Base-by-base conservation (phyloP, 2,888 invertebrate genomes). In the Alentia gelatinosa region DNA sequence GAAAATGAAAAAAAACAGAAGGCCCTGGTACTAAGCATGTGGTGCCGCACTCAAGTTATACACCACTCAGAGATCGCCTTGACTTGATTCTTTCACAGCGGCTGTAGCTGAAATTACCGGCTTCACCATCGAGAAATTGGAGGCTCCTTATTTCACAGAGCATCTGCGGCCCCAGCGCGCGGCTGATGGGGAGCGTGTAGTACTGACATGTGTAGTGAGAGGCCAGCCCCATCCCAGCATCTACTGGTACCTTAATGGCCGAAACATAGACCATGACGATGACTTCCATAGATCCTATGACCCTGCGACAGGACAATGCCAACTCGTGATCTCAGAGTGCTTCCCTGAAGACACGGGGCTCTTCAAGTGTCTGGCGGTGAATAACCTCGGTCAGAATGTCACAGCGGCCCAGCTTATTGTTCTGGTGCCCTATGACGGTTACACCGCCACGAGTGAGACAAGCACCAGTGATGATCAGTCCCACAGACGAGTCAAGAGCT, bases 311-410 rank as follows among this genome's bases (percentile, higher is more conserved):
- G 96, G 96, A n/a, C 94, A 94, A 79, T 94, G 94, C 35, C 93
- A 93, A 91, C 93, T 96, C 9, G 93, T 95, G 30, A 95, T 96
- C 91, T 94, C 94, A 9, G 96, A 96, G 91, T 95, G 95, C 23
- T 96, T 95, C 94, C 95, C 95, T 35, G 96, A 96, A 91, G 96
- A 96, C 90, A 94, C 94, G 89, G 96, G 96, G 5, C 19, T 92
- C 12, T 93, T 91, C 96, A 98, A 98, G 96, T 99, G 99, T 96
- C 97, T 98, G 47, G 98, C 98, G 33, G 95, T 94, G 89, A 97
- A 96, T 92, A 95, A 98, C 95, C 98, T 98, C 95, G 99, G 99
- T 91, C 98, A 99, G 96, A 99, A 99, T 56, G 98, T 99, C 74
- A 96, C 96, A 7, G 94, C 96, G 35, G 96, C 96, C 79, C 94